These are phyloP conservation scores for Eurypyga helias DNA, from an alignment of 2,113 vertebrate genomes.

Conservation along the genomic window DNA sequence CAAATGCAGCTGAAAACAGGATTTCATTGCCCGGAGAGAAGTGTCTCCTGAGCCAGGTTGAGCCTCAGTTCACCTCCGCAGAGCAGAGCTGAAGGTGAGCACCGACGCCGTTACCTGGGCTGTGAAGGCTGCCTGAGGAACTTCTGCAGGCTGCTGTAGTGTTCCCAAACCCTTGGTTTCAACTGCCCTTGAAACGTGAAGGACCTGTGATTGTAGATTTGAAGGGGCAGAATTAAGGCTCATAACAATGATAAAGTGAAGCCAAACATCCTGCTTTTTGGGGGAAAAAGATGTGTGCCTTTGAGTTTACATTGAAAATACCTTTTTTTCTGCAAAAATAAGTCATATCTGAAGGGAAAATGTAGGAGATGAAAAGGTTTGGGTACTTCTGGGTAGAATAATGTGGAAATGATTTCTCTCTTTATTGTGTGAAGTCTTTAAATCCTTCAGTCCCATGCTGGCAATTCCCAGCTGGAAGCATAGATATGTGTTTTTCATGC, in stretches of 20 bases:
- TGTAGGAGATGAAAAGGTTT: neutral
- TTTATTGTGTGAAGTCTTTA: neutral
- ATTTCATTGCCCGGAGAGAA: neutral
- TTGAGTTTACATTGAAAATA: neutral
- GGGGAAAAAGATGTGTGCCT: too few species aligned
- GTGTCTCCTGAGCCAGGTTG: neutral
- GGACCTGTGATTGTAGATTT: neutral
- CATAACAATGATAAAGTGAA: neutral
- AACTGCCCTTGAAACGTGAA: neutral
- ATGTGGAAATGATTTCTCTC: neutral
- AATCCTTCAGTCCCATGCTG: neutral
- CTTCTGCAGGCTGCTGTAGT: rapidly evolving
- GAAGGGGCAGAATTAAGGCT: neutral
- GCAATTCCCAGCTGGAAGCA: neutral
- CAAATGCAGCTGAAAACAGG: neutral
- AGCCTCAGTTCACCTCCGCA: neutral
- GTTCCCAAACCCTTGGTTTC: neutral
- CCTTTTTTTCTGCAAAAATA: neutral
- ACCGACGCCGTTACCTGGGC: neutral
- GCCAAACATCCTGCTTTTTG: neutral
- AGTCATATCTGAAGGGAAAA: neutral
- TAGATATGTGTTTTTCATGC: neutral
- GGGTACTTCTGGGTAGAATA: neutral
- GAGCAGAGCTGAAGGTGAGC: neutral
- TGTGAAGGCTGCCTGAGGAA: neutral